phyloP scores from a whole-genome alignment of 1,140 invertebrate species.

The Cotesia typhae region DNA sequence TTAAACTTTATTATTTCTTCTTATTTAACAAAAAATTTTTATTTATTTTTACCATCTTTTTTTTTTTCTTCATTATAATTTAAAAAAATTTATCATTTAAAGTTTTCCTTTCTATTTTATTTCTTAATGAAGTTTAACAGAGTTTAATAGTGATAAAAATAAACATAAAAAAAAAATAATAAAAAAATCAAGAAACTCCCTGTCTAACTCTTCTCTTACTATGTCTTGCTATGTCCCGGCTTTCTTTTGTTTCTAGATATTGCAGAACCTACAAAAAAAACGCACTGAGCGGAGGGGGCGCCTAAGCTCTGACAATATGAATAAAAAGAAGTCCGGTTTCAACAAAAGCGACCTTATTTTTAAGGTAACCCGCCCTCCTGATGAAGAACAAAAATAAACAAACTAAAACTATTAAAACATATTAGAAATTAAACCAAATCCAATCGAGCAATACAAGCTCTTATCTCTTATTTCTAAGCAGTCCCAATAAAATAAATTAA shows the following conservation, averaged over 20 bases:
- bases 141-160: background rate
- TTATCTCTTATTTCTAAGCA: slow-evolving; percentile 45
- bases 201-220: slow-evolving; percentile 62
- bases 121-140: no score
- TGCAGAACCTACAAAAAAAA: slow-evolving; percentile 97
- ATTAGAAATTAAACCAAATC: no score
- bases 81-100: background rate
- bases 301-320: slow-evolving; percentile 86
- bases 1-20: no score
- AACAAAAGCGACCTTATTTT: slow-evolving; percentile 96
- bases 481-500: slow-evolving; percentile 3
- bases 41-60: no score
- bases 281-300: slow-evolving; percentile 92
- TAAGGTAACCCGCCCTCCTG: slow-evolving; percentile 82
- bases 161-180: slow-evolving; percentile 1
- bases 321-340: slow-evolving; percentile 87
- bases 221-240: slow-evolving; percentile 69
- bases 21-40: no score
- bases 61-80: background rate
- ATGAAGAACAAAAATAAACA: slow-evolving; percentile 34
- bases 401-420: no score
- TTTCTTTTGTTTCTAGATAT: slow-evolving; percentile 92
- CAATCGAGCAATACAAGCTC: slow-evolving; percentile 47
- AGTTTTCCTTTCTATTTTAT: background rate
- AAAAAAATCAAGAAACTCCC: slow-evolving; percentile 40